Evolutionary conservation across 2,888 invertebrate species (phyloP), one percentile per base, ranked within the genome.

Genomic region (Macrosiphum euphorbiae): DNA sequence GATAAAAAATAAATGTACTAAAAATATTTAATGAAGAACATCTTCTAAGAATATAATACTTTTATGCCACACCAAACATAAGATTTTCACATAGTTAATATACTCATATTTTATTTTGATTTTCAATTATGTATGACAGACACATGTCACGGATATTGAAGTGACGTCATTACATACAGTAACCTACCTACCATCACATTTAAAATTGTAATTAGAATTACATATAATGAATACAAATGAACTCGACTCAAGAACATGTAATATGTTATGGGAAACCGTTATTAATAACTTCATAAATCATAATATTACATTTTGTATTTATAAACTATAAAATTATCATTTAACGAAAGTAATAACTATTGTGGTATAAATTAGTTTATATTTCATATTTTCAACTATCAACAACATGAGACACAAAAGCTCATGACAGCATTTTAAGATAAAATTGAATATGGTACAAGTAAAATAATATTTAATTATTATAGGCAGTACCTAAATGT

Each of bases 141-240:
- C 94, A 94, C 94, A 94, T 90, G 58, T 50, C 86, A 90, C 61
- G n/a, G 94, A 85, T 90, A 90, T 94, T 90, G 35, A 84, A 61
- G n/a, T 89, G 94, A 94, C 94, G 94, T 90, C 94, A 94, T 90
- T 61, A 61, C 84, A 89, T 88, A 89, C 44, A 86, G 85, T 90
- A 94, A 94, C 90, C 94, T 94, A 94, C 67, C 90, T 94, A 94
- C 41, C 89, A 55, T 84, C 90, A 90, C 61, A 90, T 94, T 94
- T 89, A 41, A 58, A 89, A 89, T 93, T 93, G n/a, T 89, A 93
- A 89, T 93, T 90, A 85, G 89, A 88, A 50, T 28, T 78, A 88
- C 92, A 92, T 44, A 28, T 0, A n/a, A 78, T 78, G 92, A 92
- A 92, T 92, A 92, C 92, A 78, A 92, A 92, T 92, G 50, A 41